A percentile compares a stretch with the other conserved stretches of the same genome.
Evolutionary conservation across 2,797 vertebrate species (phyloP).

Genomic region (Oryzias dopingdopingensis): DNA sequence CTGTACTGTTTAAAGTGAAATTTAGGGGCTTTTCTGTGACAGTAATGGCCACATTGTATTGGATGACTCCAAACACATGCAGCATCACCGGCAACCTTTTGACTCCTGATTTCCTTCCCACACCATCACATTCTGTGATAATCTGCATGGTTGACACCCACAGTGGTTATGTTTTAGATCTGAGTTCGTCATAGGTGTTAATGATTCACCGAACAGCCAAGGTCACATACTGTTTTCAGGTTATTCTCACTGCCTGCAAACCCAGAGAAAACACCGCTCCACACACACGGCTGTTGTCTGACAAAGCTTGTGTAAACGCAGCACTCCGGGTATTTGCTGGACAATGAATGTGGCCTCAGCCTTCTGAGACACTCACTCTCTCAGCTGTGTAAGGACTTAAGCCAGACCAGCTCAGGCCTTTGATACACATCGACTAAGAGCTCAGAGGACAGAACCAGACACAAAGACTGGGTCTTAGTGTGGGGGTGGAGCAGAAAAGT

Average conservation of each 20-base stretch:
- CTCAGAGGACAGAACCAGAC: conserved; percentile 20
- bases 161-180: not conserved
- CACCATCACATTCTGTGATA: not conserved
- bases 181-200: conserved; percentile 12
- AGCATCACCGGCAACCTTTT: conserved; percentile 3
- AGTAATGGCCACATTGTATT: too few relatives aligned
- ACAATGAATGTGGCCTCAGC: conserved; percentile 4
- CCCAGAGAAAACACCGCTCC: conserved; percentile 4
- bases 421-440: conserved; percentile 17
- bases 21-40: too few relatives aligned
- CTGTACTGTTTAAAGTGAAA: too few relatives aligned
- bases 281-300: not conserved
- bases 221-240: conserved; percentile 8
- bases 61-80: not conserved
- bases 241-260: conserved; percentile 1
- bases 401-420: not conserved
- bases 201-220: conserved; percentile 8
- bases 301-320: not conserved
- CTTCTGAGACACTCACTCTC: conserved; percentile 4
- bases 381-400: conserved; percentile 7
- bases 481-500: conserved; percentile 16
- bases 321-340: conserved; percentile 5
- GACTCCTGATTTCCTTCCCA: conserved; percentile 13
- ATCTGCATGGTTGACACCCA: conserved; percentile 11
- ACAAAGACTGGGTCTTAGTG: conserved; percentile 17